A percentile compares a stretch with the other conserved stretches of the same genome.
phyloP scores from a whole-genome alignment of 2,797 vertebrate species.

The Myotis findleyi region DNA sequence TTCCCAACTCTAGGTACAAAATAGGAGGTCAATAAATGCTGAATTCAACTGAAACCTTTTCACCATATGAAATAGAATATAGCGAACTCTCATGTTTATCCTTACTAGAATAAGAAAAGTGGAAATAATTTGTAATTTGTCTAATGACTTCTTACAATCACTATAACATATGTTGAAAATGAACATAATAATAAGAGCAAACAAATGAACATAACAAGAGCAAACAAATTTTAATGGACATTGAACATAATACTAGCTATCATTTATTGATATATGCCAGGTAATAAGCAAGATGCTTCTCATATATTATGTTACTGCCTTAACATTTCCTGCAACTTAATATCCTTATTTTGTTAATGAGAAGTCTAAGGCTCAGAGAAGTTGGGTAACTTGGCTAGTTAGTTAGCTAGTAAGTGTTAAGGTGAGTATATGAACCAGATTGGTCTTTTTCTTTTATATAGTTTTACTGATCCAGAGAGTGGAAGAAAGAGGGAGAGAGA shows the following conservation, averaged over 20 bases:
- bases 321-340: conserved; percentile 31
- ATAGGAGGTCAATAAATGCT: neutral
- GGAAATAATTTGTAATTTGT: neutral
- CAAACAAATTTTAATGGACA: neutral
- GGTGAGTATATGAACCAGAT: neutral
- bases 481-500: too few species aligned
- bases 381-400: neutral
- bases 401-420: neutral
- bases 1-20: neutral
- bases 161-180: neutral
- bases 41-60: neutral
- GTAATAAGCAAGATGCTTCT: conserved; percentile 39
- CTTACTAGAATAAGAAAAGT: neutral
- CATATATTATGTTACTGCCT: neutral
- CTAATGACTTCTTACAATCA: conserved; percentile 11
- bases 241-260: conserved; percentile 20
- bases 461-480: too few species aligned
- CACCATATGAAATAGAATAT: neutral
- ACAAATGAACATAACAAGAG: neutral
- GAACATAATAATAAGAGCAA: neutral
- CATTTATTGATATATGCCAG: conserved; percentile 36
- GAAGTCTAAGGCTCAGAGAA: conserved; percentile 32
- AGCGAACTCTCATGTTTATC: neutral
- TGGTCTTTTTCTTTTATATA: neutral
- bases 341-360: conserved; percentile 35